These are phyloP conservation scores for Chrysemys picta DNA, from an alignment of 2,113 vertebrate species.

Conservation along the genomic window DNA sequence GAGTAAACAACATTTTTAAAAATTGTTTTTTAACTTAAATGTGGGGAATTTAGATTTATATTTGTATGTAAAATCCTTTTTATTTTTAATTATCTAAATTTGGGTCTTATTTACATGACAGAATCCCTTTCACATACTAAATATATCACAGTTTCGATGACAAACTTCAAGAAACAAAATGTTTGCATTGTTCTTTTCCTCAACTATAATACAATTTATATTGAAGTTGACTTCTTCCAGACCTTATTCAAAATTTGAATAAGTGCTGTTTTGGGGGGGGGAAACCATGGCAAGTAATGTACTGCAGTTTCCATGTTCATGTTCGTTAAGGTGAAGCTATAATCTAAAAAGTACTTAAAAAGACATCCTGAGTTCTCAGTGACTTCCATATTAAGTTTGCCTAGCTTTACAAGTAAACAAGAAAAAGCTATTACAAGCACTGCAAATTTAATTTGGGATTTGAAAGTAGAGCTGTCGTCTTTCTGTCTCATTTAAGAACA, in stretches of 20 bases:
- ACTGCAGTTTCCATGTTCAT: neutral
- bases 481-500: neutral
- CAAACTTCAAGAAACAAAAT: neutral
- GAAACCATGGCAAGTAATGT: neutral
- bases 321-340: neutral
- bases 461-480: neutral
- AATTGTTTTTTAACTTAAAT: neutral
- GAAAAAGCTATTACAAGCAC: neutral
- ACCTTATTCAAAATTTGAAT: neutral
- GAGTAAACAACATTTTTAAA: neutral
- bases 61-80: neutral
- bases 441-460: neutral
- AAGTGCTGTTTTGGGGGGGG: neutral
- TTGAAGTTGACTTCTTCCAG: neutral
- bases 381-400: neutral
- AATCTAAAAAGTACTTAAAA: neutral
- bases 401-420: neutral
- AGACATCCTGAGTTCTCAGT: neutral
- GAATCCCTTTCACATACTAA: neutral
- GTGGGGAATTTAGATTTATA: neutral
- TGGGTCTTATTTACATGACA: neutral
- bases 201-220: neutral
- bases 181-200: neutral
- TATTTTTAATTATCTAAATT: neutral
- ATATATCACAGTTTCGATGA: neutral